phyloP scores from a whole-genome alignment of 2,113 vertebrate genomes.

The Uria aalge region DNA sequence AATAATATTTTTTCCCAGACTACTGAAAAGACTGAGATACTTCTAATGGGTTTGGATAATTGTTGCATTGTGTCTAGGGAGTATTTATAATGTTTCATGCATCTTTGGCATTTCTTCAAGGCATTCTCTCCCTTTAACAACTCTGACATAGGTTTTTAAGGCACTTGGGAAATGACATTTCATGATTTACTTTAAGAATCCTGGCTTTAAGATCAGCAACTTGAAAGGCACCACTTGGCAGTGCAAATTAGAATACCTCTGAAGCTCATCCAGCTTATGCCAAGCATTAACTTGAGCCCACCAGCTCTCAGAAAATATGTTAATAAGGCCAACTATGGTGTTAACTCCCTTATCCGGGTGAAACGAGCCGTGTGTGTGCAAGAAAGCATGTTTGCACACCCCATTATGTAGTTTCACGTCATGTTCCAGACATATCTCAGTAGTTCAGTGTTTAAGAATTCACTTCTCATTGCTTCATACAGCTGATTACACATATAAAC shows the following conservation, averaged over 20 bases:
- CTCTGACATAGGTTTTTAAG: not conserved
- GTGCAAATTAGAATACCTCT: not conserved
- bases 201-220: not conserved
- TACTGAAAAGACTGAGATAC: not conserved
- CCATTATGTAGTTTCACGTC: not conserved
- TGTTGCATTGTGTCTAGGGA: not conserved
- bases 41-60: not conserved
- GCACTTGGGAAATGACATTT: not conserved
- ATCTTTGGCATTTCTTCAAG: not conserved
- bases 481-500: conserved; percentile 33
- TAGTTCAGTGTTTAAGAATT: conserved; percentile 1
- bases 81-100: not conserved
- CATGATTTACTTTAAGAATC: not conserved
- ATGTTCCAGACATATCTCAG: not conserved
- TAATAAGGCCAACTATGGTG: not conserved
- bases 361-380: not conserved
- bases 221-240: not conserved
- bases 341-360: not conserved
- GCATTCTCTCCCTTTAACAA: not conserved
- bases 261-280: not conserved
- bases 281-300: not conserved
- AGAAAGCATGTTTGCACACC: not conserved
- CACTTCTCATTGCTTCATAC: not conserved
- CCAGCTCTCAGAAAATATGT: not conserved
- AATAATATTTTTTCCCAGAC: not conserved